Base-by-base conservation (phyloP, 1,140 invertebrate genomes). In the Portunus trituberculatus region DNA sequence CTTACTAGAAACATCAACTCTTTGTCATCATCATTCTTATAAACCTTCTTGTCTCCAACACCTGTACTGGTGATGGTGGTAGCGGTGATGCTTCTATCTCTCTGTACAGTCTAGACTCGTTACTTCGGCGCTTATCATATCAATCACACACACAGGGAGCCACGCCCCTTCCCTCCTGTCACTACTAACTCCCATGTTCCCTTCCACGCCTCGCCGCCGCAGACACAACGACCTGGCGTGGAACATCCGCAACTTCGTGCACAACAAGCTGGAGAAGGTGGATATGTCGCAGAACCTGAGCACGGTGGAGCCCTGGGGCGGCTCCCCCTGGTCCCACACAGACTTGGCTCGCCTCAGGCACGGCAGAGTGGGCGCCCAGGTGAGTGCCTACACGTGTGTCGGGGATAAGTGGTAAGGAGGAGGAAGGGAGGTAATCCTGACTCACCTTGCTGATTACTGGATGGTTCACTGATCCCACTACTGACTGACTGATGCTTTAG, bases 361-460 rank as follows among this genome's bases (percentile, higher is more conserved):
- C 88, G 98, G 98, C 1, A 97, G 97, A 92, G 97, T 98, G 2
- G 97, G 97, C 12, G 98, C 97, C 4, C 98, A 99, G 98, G 97
- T 97, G 96, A 96, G 90, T 95, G 14, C n/a, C 3, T 52, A 32
- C 76, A 16, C 16, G 32, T 0, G 52, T 16, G 52, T 32, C 2
- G 39, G 1, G 6, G 31, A 25, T 6, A 45, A n/a, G 32, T 6
- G 86, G 29, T 4, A 2, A 16, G 46, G 28, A 67, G 52, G 52
- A 4, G 90, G 28, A 25, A n/a, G 16, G 67, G 67, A n/a, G n/a
- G 67, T 0, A 39, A 39, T 39, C 39, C 6, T 39, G 39, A 39
- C 39, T 39, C n/a, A n/a, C 39, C 39, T 39, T 39, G 39, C 6
- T 39, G 1, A 39, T 39, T 39, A 2, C 6, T 39, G 39, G 6